phyloP scores from a whole-genome alignment of 2,797 vertebrate genomes.

The Pangasius mekongensis region DNA sequence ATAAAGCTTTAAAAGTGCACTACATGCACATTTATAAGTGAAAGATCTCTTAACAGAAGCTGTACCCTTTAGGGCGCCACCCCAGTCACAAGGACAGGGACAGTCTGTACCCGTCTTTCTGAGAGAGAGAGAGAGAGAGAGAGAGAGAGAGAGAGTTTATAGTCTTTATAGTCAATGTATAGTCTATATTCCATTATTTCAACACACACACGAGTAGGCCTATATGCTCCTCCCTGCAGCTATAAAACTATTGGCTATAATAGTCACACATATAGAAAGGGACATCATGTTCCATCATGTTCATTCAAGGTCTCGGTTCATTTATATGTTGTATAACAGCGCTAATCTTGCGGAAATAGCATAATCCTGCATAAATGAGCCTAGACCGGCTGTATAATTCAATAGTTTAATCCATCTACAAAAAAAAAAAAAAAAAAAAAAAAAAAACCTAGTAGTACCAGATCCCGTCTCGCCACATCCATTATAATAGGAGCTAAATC shows the following conservation, averaged over 20 bases:
- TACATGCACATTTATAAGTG: not conserved
- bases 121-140: slow-evolving; percentile 18
- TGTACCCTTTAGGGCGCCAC: not conserved
- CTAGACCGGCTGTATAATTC: not conserved
- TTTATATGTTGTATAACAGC: slow-evolving; percentile 25
- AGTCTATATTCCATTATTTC: not conserved
- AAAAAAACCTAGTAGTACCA: not conserved
- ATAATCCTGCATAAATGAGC: not conserved
- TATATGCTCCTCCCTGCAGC: not conserved
- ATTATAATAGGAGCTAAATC: slow-evolving; percentile 42
- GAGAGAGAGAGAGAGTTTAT: not conserved
- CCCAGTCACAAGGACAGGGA: not conserved
- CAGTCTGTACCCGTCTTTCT: slow-evolving; percentile 5
- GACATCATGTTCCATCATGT: not conserved
- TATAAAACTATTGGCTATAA: not conserved
- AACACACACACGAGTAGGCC: not conserved
- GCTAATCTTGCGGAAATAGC: not conserved
- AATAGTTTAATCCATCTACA: not conserved
- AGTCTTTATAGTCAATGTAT: not conserved
- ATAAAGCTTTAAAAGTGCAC: not conserved
- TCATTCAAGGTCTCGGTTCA: not conserved
- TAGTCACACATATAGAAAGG: not conserved
- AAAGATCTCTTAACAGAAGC: not conserved
- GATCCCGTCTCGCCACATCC: slow-evolving; percentile 28
- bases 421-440: slow-evolving; percentile 5